Conservation (phyloP, 2,113 vertebrate species). For the Chlorodrepanis virens region DNA sequence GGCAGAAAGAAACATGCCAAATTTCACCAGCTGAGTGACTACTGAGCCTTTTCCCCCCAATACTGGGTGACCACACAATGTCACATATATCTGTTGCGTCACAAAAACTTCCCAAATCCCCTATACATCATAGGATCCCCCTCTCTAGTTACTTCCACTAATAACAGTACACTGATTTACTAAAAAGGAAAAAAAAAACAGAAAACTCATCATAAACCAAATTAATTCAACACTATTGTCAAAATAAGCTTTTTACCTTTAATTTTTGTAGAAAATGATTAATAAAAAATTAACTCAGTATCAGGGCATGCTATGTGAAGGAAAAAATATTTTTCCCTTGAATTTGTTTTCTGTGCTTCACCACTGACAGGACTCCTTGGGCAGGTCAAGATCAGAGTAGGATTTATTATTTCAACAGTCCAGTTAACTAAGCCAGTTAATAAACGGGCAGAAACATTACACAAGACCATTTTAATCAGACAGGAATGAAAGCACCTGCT, state of each 20-base stretch:
- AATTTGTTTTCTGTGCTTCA: not conserved
- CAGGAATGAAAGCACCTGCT: constrained; percentile 12
- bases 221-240: not conserved
- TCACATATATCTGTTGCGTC: not conserved
- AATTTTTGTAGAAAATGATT: not conserved
- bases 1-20: not conserved
- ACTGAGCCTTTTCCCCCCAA: not conserved
- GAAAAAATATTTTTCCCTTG: not conserved
- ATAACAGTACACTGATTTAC: not conserved
- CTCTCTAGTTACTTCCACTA: not conserved
- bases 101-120: not conserved
- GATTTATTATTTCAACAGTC: not conserved
- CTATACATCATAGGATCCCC: not conserved
- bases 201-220: not conserved
- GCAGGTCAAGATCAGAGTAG: not conserved
- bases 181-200: not conserved
- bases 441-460: not conserved
- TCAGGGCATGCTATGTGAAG: not conserved
- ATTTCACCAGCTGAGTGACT: not conserved
- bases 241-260: not conserved
- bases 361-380: not conserved
- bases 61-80: not conserved
- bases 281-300: not conserved
- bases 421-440: not conserved
- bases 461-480: not conserved